Base-by-base conservation (phyloP, 2,888 invertebrate genomes). In the Sericinus montela region DNA sequence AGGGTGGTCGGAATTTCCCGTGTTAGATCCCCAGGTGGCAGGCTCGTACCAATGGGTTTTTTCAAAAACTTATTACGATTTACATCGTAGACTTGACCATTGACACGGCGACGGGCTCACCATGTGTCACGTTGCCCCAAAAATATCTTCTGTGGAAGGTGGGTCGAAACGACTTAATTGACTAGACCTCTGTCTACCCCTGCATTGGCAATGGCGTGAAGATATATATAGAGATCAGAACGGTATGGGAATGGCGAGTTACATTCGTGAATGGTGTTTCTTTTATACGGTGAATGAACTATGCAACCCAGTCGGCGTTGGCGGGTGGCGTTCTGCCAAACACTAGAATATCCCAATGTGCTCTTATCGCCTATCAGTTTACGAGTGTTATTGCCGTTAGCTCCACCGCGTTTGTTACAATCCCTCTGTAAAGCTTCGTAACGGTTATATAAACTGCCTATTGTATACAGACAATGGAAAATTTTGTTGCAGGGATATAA, bases 301-400 rank as follows among this genome's bases (percentile, higher is more conserved):
- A 29, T 28, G 36, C 36, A 30, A 28, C 36, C 48, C 30, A 36
- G 41, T 41, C 13, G n/a, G 29, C 19, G 25, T 35, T 0, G 25
- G 36, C 28, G 41, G 45, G 45, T 58, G 62, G 63, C 57, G 45
- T 23, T 42, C 47, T 57, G 62, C 60, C 63, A 60, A 62, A 52
- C 54, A 48, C 48, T 54, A 51, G 54, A 55, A 56, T 56, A 53
- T 55, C 55, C 53, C 40, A 51, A 38, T 30, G 29, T 41, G 11
- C 32, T 32, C 32, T 32, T 50, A 47, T 53, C 46, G 43, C 34
- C 28, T 19, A 43, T 39, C 16, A 40, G 37, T 37, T 42, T 52
- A 45, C 42, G 35, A 40, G 28, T 40, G 35, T 40, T 46, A 28
- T 46, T 40, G 46, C 25, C 28, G 40, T 32, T 32, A 11, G 32